Base-by-base conservation (phyloP, 2,797 vertebrate genomes). In the Eremophila alpestris region DNA sequence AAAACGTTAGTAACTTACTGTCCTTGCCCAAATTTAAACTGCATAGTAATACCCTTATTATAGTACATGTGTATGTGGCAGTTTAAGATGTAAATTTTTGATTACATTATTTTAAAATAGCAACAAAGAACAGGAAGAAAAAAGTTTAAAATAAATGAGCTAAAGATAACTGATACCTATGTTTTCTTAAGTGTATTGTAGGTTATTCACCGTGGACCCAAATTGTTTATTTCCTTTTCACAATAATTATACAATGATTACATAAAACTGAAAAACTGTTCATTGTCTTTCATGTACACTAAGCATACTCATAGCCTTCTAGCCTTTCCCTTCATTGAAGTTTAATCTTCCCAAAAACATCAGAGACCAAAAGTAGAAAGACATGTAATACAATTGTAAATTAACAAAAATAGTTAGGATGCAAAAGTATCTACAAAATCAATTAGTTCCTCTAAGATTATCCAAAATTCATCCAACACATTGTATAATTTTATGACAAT, bases 201-300 rank as follows among this genome's bases (percentile, higher is more conserved):
- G n/a, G 22, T 24, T 75, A 85, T 71, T 83, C 48, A 46, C 30
- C 43, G 43, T 5, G 4, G 20, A 81, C 46, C 20, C 55, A 32
- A 80, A 56, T 6, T 32, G 55, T 76, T 92, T 77, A 51, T 52
- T 83, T 95, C 52, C 56, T 86, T 94, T 93, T 71, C 76, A 81
- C 30, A 77, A 60, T 20, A 80, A 49, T 56, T 46, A 73, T 20
- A 80, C 59, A 71, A 55, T 10, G 36, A 71, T 48, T 69, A 86
- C 32, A 69, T 13, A 71, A 71, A 89, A 74, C 48, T 64, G 41
- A 83, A 87, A 89, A 89, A 59, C 38, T 43, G 8, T 27, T 69
- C 2, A 18, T 78, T 86, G 45, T 62, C 60, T 93, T 81, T 38
- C 4, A 0, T 2, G 0, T 23, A 81, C 38, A 46, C 19, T 75